Evolutionary conservation across 2,113 vertebrate genomes (phyloP).

Genomic region (Helogale parvula): DNA sequence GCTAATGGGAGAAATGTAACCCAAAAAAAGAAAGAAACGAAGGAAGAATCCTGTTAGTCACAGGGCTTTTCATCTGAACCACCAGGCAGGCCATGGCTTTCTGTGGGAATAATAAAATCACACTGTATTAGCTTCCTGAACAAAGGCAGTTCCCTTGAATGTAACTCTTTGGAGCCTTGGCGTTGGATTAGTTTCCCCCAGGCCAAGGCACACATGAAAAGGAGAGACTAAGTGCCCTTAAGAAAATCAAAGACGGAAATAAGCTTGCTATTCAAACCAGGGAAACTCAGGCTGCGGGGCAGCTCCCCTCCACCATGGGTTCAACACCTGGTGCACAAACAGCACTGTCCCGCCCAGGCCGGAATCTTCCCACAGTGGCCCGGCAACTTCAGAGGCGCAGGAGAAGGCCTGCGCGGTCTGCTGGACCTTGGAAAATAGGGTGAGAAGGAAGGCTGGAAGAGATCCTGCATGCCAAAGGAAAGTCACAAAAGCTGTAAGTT

Average conservation of each 20-base stretch:
- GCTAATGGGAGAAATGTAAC: slow-evolving; percentile 48
- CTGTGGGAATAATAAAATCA: slow-evolving; percentile 47
- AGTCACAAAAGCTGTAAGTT: slow-evolving; percentile 34
- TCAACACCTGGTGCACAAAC: slow-evolving; percentile 36
- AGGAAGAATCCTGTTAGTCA: slow-evolving; percentile 76
- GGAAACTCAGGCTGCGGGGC: background rate
- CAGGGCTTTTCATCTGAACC: slow-evolving; percentile 66
- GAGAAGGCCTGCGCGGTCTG: background rate
- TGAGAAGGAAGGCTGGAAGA: background rate
- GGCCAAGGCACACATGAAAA: slow-evolving; percentile 46
- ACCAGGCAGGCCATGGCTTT: slow-evolving; percentile 21
- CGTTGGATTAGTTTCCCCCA: slow-evolving; percentile 35
- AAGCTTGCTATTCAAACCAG: background rate
- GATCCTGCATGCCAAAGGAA: slow-evolving; percentile 22
- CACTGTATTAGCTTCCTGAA: slow-evolving; percentile 15
- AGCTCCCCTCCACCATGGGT: background rate
- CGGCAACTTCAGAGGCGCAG: background rate
- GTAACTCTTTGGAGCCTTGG: background rate
- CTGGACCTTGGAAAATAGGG: background rate
- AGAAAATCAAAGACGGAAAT: slow-evolving; percentile 54
- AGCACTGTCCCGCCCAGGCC: background rate
- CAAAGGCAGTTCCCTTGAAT: slow-evolving; percentile 60
- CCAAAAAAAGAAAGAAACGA: slow-evolving; percentile 11
- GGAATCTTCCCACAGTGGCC: slow-evolving; percentile 50
- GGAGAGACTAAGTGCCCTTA: background rate